Evolutionary conservation across 2,113 vertebrate genomes (phyloP), one percentile per base, ranked within the genome.

Genomic region (Rhodinocichla rosea): DNA sequence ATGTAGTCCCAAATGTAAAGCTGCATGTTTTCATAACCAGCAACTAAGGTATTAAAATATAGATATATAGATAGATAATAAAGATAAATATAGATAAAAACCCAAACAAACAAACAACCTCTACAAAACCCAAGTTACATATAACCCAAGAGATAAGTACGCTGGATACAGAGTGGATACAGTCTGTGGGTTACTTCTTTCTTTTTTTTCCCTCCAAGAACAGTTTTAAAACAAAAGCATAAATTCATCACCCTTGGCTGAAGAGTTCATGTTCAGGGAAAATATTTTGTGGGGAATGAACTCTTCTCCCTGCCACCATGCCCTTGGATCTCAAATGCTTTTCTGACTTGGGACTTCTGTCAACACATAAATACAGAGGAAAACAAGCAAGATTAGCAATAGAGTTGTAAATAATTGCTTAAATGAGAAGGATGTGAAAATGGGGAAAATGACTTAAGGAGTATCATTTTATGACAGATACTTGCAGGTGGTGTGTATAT

Each of bases 21-120:
- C 24, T 53, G 22, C 10, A 10, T 49, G 16, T 75, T 84, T 59
- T 84, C 28, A 55, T 63, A 81, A 47, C 17, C 8, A 76, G 13
- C 11, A 64, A 39, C 32, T 47, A 60, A 47, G 5, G 2, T 60
- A 53, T 47, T 67, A 84, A 87, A 70, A 69, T 47, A 44, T 13
- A 49, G n/a, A n/a, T n/a, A n/a, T n/a, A n/a, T n/a, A n/a, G n/a
- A n/a, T n/a, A n/a, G 10, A 3, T 47, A 85, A 14, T 55, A 57
- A 16, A 20, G 33, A 32, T 63, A 53, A 44, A 44, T n/a, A n/a
- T n/a, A n/a, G n/a, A n/a, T n/a, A n/a, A 23, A 2, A 0, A 2
- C 15, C 10, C 11, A 33, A 33, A 10, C 17, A 49, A 59, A 12
- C 9, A 39, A 70, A 18, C 33, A 7, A 19, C 7, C 4, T 23